These are phyloP conservation scores for Stichopus chloronotus DNA, from an alignment of 35 echinoderm and acorn worm genomes.

Conservation along the genomic window DNA sequence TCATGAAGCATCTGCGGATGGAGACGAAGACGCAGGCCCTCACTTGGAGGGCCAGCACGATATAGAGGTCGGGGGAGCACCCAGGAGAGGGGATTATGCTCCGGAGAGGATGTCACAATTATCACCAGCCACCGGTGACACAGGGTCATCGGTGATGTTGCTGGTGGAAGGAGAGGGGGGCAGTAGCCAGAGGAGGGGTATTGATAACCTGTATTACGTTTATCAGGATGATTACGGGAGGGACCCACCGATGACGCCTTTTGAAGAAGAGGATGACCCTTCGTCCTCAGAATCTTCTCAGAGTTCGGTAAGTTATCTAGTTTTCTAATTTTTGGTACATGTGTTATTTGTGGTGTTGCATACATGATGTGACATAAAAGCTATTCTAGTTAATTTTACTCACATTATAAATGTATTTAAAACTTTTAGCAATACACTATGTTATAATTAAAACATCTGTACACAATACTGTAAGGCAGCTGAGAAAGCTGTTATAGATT, in stretches of 20 bases:
- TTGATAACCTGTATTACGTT: constrained; percentile 24
- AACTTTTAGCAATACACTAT: not conserved
- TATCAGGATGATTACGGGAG: constrained; percentile 38
- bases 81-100: not conserved
- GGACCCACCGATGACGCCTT: not conserved
- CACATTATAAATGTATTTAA: too few relatives aligned
- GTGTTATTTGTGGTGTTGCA: not conserved
- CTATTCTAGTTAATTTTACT: not conserved
- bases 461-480: too few relatives aligned
- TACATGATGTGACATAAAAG: not conserved
- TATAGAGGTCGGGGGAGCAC: not conserved
- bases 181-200: not conserved
- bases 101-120: not conserved
- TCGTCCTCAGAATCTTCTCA: not conserved
- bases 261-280: not conserved
- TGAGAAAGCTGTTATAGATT: too few relatives aligned
- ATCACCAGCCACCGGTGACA: not conserved
- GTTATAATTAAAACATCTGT: too few relatives aligned
- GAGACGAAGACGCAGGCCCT: too few relatives aligned
- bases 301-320: not conserved
- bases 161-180: not conserved
- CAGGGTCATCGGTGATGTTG: not conserved
- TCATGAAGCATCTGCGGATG: too few relatives aligned
- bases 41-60: too few relatives aligned
- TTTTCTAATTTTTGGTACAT: not conserved